Evolutionary conservation across 2,113 vertebrate genomes (phyloP).

Genomic region (Nestor notabilis): DNA sequence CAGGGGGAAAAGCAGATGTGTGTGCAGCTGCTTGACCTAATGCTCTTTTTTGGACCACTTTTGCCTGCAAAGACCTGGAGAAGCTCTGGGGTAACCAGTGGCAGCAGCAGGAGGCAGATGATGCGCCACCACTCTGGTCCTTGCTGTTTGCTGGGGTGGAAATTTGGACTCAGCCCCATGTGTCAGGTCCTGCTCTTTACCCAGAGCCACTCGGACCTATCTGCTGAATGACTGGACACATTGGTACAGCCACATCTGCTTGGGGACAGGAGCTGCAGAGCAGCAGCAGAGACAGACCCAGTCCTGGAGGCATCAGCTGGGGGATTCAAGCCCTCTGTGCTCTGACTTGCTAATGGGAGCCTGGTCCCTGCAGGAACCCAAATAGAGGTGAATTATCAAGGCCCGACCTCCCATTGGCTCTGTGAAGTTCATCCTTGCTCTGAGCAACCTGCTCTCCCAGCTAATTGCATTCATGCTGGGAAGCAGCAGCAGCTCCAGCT

Average conservation of each 20-base stretch:
- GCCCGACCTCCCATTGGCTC: not conserved
- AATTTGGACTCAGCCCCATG: not conserved
- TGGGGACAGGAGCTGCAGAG: not conserved
- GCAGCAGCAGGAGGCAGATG: not conserved
- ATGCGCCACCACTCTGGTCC: not conserved
- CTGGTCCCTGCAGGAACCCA: not conserved
- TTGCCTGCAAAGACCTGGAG: not conserved
- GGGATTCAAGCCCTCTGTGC: not conserved
- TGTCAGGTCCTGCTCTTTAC: not conserved
- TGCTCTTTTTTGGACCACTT: not conserved
- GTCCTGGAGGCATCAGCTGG: not conserved
- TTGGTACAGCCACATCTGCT: not conserved
- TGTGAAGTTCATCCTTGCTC: not conserved
- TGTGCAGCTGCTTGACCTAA: not conserved
- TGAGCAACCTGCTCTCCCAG: not conserved
- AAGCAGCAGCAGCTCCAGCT: not conserved
- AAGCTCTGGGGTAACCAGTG: not conserved
- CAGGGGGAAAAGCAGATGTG: not conserved
- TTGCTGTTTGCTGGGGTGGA: not conserved
- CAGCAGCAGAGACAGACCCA: not conserved
- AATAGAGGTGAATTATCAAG: not conserved
- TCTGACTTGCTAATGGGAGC: not conserved
- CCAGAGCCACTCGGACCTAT: not conserved
- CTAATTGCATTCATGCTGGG: not conserved
- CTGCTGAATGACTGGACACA: rapidly evolving